Evolutionary conservation across 2,797 vertebrate genomes (phyloP), one percentile per base, ranked within the genome.

Genomic region (Peromyscus attwateri): DNA sequence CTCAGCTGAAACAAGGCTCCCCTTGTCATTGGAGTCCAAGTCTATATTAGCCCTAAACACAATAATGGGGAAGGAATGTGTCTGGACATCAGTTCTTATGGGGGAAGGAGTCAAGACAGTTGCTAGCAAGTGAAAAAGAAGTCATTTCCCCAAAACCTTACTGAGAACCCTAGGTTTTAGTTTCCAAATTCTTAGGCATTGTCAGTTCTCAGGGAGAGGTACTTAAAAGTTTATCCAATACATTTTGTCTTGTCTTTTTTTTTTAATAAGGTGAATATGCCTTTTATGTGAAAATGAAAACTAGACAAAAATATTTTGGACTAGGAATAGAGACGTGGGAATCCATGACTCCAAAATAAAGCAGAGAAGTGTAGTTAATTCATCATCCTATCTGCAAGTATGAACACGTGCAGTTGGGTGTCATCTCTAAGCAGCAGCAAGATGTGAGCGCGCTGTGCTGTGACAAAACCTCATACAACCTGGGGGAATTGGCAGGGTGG

Each of bases 211-310:
- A 80, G 29, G 43, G 27, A 93, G 87, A 88, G 87, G 49, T 46
- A 43, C 40, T 83, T 21, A 34, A 57, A 92, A 96, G 76, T 94
- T 87, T 83, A 21, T 92, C 87, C 21, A 43, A 0, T 87, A 21
- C 82, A 4, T 92, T 88, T 91, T 75, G 49, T 71, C 17, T 71
- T 66, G 29, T 83, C 49, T 57, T 91, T 91, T 89, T 60, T 79
- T 85, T 83, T 88, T 29, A 94, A 75, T 93, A 92, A 96, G 92
- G 66, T 80, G 12, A 92, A 62, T 66, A 1, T 79, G 3, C 40
- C 75, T 43, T 95, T 92, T 29, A 37, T 80, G 25, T 89, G 25
- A 31, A 92, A 92, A 29, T n/a, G 17, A 46, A 83, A 93, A 81
- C 73, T 87, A 83, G 73, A 77, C 23, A 52, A 64, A 92, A 87